Evolutionary conservation across 2,113 vertebrate genomes (phyloP).

Genomic region (Illadopsis cleaveri): DNA sequence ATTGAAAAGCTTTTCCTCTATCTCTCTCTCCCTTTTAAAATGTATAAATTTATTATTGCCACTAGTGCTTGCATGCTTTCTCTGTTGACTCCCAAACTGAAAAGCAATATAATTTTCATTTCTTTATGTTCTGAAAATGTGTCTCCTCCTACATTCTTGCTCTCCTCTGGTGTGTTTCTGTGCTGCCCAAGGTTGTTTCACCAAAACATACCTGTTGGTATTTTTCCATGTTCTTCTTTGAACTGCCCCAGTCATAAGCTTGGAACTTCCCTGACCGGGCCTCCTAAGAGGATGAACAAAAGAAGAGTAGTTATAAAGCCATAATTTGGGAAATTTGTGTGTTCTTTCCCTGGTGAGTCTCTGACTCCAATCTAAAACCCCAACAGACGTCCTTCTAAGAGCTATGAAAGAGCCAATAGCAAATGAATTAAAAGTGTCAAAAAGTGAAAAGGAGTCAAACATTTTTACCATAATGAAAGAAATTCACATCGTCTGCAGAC

Average conservation of each 20-base stretch:
- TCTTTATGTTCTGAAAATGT: background rate
- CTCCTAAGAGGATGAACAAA: background rate
- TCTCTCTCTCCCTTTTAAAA: background rate
- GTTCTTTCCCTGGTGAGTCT: background rate
- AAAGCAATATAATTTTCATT: background rate
- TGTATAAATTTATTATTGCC: background rate
- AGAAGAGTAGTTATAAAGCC: background rate
- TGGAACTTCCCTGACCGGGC: background rate
- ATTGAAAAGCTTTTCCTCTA: background rate
- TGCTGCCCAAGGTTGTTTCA: background rate
- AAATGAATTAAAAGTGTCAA: background rate
- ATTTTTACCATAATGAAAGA: background rate
- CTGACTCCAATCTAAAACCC: background rate
- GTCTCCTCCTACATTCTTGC: background rate
- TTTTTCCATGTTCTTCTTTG: slow-evolving; percentile 23
- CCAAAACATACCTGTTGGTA: slow-evolving; percentile 14
- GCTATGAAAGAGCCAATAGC: background rate
- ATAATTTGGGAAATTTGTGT: background rate
- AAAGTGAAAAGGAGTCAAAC: background rate
- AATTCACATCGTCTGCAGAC: background rate
- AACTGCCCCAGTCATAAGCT: slow-evolving; percentile 47
- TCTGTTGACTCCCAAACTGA: background rate
- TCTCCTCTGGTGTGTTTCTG: background rate
- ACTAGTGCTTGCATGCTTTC: background rate
- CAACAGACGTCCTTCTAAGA: background rate